Conservation (phyloP, 2,888 invertebrate genomes). For the Ectemnius lituratus region DNA sequence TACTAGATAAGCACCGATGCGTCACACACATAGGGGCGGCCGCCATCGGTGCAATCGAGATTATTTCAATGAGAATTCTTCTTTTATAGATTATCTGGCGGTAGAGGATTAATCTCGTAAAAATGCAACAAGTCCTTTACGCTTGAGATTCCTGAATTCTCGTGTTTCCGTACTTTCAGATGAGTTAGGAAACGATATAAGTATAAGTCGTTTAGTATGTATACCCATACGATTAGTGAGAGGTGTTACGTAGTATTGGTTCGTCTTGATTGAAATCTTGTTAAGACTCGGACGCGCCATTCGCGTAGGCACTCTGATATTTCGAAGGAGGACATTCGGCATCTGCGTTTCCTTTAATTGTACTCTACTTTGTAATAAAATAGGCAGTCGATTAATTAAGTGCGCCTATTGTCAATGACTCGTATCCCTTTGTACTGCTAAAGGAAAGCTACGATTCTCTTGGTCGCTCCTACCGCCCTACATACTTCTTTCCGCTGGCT, state of each 20-base stretch:
- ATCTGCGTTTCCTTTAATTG: slow-evolving; percentile 6
- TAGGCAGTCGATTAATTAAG: slow-evolving; percentile 2
- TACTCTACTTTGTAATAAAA: slow-evolving; percentile 14
- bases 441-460: not conserved
- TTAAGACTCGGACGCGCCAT: no score
- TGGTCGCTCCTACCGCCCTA: not conserved
- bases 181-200: not conserved
- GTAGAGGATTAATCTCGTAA: slow-evolving; percentile 3
- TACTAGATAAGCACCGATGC: slow-evolving; percentile 15
- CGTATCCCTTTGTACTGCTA: no score
- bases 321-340: slow-evolving; percentile 4
- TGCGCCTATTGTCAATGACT: no score
- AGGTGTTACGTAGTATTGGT: not conserved
- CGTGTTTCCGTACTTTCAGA: not conserved
- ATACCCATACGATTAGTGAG: slow-evolving; percentile 1
- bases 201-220: slow-evolving; percentile 2
- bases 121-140: slow-evolving; percentile 1
- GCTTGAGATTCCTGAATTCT: slow-evolving; percentile 6
- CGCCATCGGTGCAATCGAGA: no score
- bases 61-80: no score
- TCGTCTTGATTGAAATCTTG: no score
- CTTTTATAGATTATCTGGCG: not conserved
- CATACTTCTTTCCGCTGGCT: not conserved
- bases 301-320: not conserved
- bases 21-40: no score